Percentiles rank a stretch among this genome's conserved stretches.
phyloP scores from a whole-genome alignment of 2,797 vertebrate genomes.

The Caiman crocodilus region DNA sequence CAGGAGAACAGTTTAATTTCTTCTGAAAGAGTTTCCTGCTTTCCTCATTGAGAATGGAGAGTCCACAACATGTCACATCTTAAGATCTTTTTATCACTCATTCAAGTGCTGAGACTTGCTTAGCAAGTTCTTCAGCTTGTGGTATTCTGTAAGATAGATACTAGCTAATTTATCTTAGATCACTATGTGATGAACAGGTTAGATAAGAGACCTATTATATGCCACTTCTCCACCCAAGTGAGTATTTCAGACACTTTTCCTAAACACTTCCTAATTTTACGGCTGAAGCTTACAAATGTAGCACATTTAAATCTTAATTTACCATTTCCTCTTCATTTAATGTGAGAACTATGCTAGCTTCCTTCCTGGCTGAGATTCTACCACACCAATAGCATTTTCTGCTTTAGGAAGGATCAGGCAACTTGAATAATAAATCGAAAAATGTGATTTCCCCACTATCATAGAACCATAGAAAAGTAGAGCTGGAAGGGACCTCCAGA shows the following conservation, averaged over 20 bases:
- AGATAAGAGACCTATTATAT: slow-evolving; percentile 70
- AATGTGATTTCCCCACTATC: neutral
- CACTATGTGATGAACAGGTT: slow-evolving; percentile 49
- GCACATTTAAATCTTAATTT: slow-evolving; percentile 3
- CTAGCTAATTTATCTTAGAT: slow-evolving; percentile 62
- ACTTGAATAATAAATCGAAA: neutral
- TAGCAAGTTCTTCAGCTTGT: slow-evolving; percentile 39
- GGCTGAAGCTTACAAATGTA: neutral
- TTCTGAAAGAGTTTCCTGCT: neutral
- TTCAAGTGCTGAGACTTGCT: slow-evolving; percentile 30
- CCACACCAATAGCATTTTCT: no score
- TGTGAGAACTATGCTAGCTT: neutral
- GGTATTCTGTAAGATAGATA: slow-evolving; percentile 44
- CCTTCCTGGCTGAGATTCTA: no score
- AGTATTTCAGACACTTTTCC: slow-evolving; percentile 53
- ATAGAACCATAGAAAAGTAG: no score
- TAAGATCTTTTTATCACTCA: slow-evolving; percentile 36
- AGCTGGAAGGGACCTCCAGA: no score
- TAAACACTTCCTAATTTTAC: slow-evolving; percentile 10
- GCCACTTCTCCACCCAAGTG: slow-evolving; percentile 52
- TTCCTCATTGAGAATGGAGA: neutral
- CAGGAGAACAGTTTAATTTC: neutral
- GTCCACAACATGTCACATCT: neutral
- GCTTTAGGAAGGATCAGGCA: no score
- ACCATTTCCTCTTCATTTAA: neutral